A percentile compares a stretch with the other conserved stretches of the same genome.
phyloP scores from a whole-genome alignment of 2,888 invertebrate genomes.

The Gasteruption jaculator region DNA sequence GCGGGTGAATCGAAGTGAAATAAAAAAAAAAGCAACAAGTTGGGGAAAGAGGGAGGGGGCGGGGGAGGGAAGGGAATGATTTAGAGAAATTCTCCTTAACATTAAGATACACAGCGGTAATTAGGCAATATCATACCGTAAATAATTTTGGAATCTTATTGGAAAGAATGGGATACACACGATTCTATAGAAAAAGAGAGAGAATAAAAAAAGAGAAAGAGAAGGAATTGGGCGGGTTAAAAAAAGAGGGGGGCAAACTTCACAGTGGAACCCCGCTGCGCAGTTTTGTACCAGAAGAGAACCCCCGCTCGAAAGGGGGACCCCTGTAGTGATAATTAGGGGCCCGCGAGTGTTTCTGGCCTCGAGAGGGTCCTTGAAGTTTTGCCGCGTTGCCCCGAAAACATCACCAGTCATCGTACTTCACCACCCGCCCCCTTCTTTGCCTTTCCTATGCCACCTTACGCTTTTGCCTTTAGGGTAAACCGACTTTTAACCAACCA shows the following conservation, averaged over 20 bases:
- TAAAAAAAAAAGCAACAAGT: constrained; percentile 6
- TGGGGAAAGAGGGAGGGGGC: constrained; percentile 15
- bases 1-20: constrained; percentile 4
- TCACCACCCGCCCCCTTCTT: constrained; percentile 27
- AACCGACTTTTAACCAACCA: constrained; percentile 2
- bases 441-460: too few species aligned
- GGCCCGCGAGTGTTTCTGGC: constrained; percentile 50
- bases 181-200: constrained; percentile 15
- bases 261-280: constrained; percentile 43
- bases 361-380: constrained; percentile 48
- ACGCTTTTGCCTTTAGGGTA: constrained; percentile 2
- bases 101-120: too few species aligned
- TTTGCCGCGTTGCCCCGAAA: constrained; percentile 42
- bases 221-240: constrained; percentile 26
- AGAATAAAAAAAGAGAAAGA: constrained; percentile 18
- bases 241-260: constrained; percentile 22
- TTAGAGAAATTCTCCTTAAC: too few species aligned
- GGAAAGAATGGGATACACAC: too few species aligned
- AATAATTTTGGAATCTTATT: too few species aligned
- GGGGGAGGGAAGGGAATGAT: too few species aligned
- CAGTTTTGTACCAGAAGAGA: constrained; percentile 48
- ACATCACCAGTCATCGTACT: constrained; percentile 40
- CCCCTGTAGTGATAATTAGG: constrained; percentile 51
- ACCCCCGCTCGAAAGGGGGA: constrained; percentile 45
- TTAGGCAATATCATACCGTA: too few species aligned